phyloP scores from a whole-genome alignment of 2,797 vertebrate species.

The Peromyscus eremicus region DNA sequence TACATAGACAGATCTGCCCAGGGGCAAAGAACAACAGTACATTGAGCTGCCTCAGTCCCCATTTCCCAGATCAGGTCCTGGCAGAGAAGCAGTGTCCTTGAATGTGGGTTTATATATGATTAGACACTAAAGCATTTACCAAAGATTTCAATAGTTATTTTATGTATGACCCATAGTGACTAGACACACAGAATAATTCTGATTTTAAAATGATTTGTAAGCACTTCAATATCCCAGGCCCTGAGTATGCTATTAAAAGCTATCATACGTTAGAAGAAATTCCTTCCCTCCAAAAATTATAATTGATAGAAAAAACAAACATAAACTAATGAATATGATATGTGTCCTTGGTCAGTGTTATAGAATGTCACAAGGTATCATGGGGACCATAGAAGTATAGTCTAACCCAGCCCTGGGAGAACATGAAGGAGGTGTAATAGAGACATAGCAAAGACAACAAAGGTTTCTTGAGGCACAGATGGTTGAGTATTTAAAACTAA shows the following conservation, averaged over 20 bases:
- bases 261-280: conserved; percentile 4
- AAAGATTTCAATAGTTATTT: conserved; percentile 54
- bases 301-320: background rate
- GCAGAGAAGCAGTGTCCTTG: background rate
- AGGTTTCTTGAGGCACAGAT: background rate
- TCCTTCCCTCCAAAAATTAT: background rate
- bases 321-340: conserved; percentile 22
- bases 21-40: conserved; percentile 8
- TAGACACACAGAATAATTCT: background rate
- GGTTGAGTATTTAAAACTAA: background rate
- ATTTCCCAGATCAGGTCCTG: background rate
- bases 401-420: background rate
- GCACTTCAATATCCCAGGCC: background rate
- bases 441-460: background rate
- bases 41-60: background rate
- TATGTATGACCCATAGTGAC: background rate
- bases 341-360: background rate
- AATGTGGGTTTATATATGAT: background rate
- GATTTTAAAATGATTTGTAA: conserved; percentile 19
- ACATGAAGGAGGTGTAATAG: background rate
- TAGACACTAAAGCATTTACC: conserved; percentile 28
- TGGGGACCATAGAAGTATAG: background rate
- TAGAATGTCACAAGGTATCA: background rate
- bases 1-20: background rate
- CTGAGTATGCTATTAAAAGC: background rate